Conservation (phyloP, 2,113 vertebrate genomes). For the Pantherophis guttatus region DNA sequence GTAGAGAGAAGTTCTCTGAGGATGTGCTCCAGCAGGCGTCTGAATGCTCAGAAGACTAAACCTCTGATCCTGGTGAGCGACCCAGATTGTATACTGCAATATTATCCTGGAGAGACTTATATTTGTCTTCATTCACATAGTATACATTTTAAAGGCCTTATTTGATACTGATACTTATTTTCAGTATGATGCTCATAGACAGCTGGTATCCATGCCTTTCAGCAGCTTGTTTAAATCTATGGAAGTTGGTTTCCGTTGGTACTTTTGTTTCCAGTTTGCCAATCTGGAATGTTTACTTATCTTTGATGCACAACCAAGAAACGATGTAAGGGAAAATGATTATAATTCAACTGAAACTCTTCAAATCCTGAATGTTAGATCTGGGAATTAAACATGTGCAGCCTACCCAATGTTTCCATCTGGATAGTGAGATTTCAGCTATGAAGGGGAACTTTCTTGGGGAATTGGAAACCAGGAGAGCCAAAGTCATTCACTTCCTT, state of each 20-base stretch:
- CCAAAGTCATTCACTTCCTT: not conserved
- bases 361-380: constrained; percentile 15
- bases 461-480: constrained; percentile 27
- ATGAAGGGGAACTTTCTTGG: not conserved
- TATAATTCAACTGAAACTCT: constrained; percentile 18
- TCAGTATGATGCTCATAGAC: not conserved
- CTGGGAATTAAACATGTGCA: constrained; percentile 29
- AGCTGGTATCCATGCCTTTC: not conserved
- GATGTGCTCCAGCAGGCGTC: not conserved
- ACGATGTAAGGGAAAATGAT: constrained; percentile 38
- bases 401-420: not conserved
- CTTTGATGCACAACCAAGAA: constrained; percentile 16
- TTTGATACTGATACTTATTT: not conserved
- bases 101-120: not conserved
- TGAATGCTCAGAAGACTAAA: not conserved
- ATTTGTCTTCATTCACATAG: not conserved
- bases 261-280: constrained; percentile 2
- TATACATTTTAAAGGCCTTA: not conserved
- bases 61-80: not conserved
- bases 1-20: not conserved
- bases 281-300: constrained; percentile 15
- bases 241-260: constrained; percentile 22
- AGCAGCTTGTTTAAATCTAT: not conserved
- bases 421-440: constrained; percentile 16
- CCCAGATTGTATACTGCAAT: not conserved